phyloP scores from a whole-genome alignment of 2,888 invertebrate species.

The Xylocampa areola region DNA sequence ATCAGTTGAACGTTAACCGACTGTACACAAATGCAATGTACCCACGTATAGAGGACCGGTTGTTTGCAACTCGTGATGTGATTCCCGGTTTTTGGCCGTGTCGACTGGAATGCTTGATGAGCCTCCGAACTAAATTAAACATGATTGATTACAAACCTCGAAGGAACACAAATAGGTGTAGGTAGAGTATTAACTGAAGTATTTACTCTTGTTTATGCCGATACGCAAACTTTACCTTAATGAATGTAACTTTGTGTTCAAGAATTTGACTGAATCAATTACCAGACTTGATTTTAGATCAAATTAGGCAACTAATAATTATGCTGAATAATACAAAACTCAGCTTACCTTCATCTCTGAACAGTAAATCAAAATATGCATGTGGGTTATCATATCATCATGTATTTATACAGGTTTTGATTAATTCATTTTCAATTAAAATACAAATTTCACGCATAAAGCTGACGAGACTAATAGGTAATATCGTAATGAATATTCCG shows the following conservation, averaged over 20 bases:
- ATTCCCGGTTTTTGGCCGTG: constrained; percentile 56
- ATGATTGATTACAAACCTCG: constrained; percentile 52
- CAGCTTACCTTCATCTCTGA: neutral
- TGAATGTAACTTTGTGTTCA: neutral
- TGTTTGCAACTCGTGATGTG: constrained; percentile 63
- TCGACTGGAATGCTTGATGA: constrained; percentile 62
- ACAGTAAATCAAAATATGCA: neutral
- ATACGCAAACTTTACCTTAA: constrained; percentile 5
- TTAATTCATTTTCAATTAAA: constrained; percentile 13
- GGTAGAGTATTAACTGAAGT: constrained; percentile 7
- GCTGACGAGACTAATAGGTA: constrained; percentile 11
- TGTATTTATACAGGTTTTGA: constrained; percentile 6
- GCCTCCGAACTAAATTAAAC: constrained; percentile 53
- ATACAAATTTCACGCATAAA: constrained; percentile 1
- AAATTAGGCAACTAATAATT: no score
- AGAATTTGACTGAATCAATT: neutral
- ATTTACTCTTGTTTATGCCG: constrained; percentile 14
- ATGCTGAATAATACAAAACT: constrained; percentile 1
- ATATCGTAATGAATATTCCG: constrained; percentile 34
- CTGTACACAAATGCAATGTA: constrained; percentile 22
- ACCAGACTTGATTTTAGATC: no score
- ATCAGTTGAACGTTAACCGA: no score
- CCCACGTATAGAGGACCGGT: constrained; percentile 15
- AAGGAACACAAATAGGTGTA: constrained; percentile 19
- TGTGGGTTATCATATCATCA: neutral